Percentiles rank a stretch among this genome's conserved stretches.
Evolutionary conservation across 2,888 invertebrate genomes (phyloP).

Genomic region (Drosophila koepferae): DNA sequence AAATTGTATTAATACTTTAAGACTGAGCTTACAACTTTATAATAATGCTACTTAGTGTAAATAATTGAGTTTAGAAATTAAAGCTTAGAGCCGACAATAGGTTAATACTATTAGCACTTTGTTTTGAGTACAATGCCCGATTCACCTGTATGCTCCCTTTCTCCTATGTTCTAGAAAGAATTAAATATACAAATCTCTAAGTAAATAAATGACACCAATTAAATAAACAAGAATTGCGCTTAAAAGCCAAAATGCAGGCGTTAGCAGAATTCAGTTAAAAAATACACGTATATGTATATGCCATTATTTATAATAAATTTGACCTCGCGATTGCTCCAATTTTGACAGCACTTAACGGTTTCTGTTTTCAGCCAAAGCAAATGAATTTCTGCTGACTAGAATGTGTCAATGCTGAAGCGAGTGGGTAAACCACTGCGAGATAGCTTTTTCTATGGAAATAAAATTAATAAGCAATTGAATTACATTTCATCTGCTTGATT

Average conservation of each 20-base stretch:
- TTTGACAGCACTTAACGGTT: conserved; percentile 16
- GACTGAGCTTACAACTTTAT: too few relatives aligned
- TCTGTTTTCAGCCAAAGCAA: conserved; percentile 7
- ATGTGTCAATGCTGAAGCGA: conserved; percentile 7
- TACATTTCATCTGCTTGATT: background rate
- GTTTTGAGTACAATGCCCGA: background rate
- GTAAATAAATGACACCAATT: conserved; percentile 19
- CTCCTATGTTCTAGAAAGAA: background rate
- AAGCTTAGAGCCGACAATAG: background rate
- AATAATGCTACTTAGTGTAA: background rate
- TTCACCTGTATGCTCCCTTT: background rate
- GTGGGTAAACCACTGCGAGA: background rate
- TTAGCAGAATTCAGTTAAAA: conserved; percentile 17
- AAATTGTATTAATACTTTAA: background rate
- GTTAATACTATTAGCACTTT: background rate
- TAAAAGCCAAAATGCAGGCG: conserved; percentile 21
- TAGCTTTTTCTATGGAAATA: background rate
- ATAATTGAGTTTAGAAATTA: background rate
- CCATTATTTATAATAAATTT: conserved; percentile 3
- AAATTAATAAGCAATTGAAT: background rate
- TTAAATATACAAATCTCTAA: background rate
- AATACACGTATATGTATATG: background rate
- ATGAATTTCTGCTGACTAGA: conserved; percentile 35
- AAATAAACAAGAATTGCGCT: conserved; percentile 20
- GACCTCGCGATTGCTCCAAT: conserved; percentile 18